Evolutionary conservation across 53 echinoderm and acorn worm genomes (phyloP), one percentile per base, ranked within the genome.

Genomic region (Zoroaster sp.): DNA sequence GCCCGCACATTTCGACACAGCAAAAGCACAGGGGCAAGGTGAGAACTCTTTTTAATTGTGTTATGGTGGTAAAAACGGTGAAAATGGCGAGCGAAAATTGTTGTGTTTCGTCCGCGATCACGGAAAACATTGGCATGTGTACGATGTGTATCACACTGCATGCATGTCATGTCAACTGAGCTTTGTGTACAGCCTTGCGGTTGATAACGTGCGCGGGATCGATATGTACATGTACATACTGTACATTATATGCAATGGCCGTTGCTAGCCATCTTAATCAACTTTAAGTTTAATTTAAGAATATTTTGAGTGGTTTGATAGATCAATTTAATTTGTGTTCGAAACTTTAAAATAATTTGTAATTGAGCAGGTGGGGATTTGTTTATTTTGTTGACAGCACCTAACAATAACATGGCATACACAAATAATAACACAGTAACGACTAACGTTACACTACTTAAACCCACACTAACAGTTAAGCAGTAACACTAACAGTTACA

Each of bases 1-100:
- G 69, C 97, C 97, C 73, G 92, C 97, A 70, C 91, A 97, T 75
- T 89, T 95, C 72, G 95, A 97, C 75, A 97, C 95, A 92, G 95
- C 90, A 53, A 93, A 86, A 77, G 97, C 97, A 92, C 97, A 97
- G 66, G 94, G 89, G 68, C 94, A 92, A 97, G 94, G 97, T 97
- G 90, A 55, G 80, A 54, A 35, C 25, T 25, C 35, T 76, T 91
- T 88, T 80, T 63, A 8, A 32, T 31, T 25, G 31, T 66, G 63
- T 76, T n/a, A 21, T 18, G n/a, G 13, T n/a, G 18, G 38, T 18
- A 5, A 81, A 81, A 81, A 20, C 37, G 59, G 28, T 73, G 38
- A 32, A 89, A 89, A 81, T 63, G 47, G 40, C 35, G 42, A 38
- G 41, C 32, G 25, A 85, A 77, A 71, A 35, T 85, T 42, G 82